A percentile compares a stretch with the other conserved stretches of the same genome.
Evolutionary conservation across 2,113 vertebrate genomes (phyloP).

Genomic region (Chloebia gouldiae): DNA sequence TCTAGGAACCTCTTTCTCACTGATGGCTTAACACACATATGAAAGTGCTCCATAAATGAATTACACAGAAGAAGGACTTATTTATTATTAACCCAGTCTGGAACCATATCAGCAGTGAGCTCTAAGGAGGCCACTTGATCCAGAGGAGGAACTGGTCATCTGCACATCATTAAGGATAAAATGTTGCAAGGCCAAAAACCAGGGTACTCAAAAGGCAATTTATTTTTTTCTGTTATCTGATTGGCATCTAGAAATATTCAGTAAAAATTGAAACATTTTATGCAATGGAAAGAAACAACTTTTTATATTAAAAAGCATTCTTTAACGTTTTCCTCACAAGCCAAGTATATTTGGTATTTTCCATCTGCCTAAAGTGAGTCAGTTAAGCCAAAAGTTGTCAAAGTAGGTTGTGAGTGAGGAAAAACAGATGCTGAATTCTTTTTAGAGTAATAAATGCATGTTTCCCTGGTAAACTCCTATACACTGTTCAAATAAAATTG

Average conservation of each 20-base stretch:
- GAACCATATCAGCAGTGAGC: neutral
- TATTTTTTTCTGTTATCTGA: neutral
- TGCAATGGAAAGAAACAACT: neutral
- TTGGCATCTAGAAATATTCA: neutral
- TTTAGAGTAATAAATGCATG: neutral
- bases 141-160: neutral
- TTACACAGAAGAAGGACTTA: neutral
- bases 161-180: neutral
- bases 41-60: neutral
- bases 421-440: neutral
- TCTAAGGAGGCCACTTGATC: neutral
- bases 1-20: neutral
- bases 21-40: neutral
- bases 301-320: neutral
- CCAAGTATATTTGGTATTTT: neutral
- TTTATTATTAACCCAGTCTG: neutral
- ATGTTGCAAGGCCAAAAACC: neutral
- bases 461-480: neutral
- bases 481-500: neutral
- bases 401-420: neutral
- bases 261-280: neutral
- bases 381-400: constrained; percentile 5
- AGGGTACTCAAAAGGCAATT: neutral
- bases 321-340: neutral
- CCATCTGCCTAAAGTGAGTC: neutral